Percentiles rank a stretch among this genome's conserved stretches.
phyloP scores from a whole-genome alignment of 1,140 invertebrate genomes.

The Halotydeus destructor region DNA sequence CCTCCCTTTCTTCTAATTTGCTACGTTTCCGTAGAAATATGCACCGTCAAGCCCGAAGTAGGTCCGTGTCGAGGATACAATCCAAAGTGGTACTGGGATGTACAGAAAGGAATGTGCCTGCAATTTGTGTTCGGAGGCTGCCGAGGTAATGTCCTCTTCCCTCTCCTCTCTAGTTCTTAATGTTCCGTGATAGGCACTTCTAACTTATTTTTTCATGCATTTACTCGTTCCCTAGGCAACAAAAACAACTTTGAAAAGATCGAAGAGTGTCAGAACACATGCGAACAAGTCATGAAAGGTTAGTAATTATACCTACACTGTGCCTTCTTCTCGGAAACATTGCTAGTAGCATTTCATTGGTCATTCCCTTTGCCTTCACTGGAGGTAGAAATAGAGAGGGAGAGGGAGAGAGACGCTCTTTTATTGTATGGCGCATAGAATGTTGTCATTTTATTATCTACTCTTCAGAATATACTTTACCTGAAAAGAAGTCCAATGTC shows the following conservation, averaged over 20 bases:
- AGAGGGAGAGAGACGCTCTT: no score
- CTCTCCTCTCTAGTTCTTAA: not conserved
- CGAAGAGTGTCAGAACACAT: constrained; percentile 51
- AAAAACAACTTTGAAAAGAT: constrained; percentile 61
- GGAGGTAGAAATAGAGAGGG: no score
- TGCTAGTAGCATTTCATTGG: not conserved
- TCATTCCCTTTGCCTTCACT: no score
- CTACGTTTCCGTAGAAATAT: constrained; percentile 43
- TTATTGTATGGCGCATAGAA: no score
- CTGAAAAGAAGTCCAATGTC: no score
- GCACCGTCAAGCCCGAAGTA: constrained; percentile 41
- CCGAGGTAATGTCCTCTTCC: constrained; percentile 25
- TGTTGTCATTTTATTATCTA: no score
- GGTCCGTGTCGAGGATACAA: constrained; percentile 65
- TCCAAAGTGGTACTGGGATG: constrained; percentile 58
- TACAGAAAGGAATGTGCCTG: constrained; percentile 43
- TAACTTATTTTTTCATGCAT: not conserved
- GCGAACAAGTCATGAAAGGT: constrained; percentile 25
- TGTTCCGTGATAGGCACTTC: not conserved
- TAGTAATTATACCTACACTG: constrained; percentile 4
- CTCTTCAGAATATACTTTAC: no score
- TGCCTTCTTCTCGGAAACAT: not conserved
- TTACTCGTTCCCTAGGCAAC: constrained; percentile 59
- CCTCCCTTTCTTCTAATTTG: not conserved
- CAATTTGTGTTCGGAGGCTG: constrained; percentile 73